Evolutionary conservation across 92 coral and sea anemone species (phyloP), one percentile per base, ranked within the genome.

Genomic region (Epizoanthus rinbou): DNA sequence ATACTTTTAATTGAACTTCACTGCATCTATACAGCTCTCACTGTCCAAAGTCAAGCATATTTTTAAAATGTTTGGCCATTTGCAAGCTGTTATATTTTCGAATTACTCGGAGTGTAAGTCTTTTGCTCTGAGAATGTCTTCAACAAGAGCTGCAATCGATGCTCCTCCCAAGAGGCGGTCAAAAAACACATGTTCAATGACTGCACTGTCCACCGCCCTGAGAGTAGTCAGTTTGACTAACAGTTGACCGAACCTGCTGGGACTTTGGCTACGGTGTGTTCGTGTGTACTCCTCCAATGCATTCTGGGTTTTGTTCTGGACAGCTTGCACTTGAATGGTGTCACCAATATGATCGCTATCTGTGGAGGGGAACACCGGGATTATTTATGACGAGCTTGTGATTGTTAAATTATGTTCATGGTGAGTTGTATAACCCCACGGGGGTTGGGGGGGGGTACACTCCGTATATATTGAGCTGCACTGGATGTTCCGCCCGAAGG

Each of bases 251-350:
- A 94, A 92, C 64, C 99, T 90, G 53, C 92, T 91, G 14, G 97
- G 94, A 9, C 87, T 68, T 16, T 89, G 91, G 4, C 90, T 87
- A 17, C 81, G 88, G 81, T 91, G 86, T 13, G 92, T 83, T 35
- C 93, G 92, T 8, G 91, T 88, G 76, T 97, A 93, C 19, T 97
- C 99, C 69, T 97, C 99, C 56, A 97, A 81, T 9, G 99, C 99
- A 74, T 94, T 94, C 73, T 94, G 98, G 17, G 98, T 92, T 89
- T 97, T 97, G 82, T 97, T 97, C 64, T 97, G 99, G 45, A 94
- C 93, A 5, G 98, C 99, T 87, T 97, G 99, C 7, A 97, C 91
- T 76, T 97, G 99, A 35, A 94, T 89, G 22, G 92, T 86, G 81
- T 97, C 99, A 0, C 94, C 87, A 37, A 97, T 88, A 37, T 93